Percentiles rank a stretch among this genome's conserved stretches.
Evolutionary conservation across 2,888 invertebrate species (phyloP).

Genomic region (Halocaridina rubra): DNA sequence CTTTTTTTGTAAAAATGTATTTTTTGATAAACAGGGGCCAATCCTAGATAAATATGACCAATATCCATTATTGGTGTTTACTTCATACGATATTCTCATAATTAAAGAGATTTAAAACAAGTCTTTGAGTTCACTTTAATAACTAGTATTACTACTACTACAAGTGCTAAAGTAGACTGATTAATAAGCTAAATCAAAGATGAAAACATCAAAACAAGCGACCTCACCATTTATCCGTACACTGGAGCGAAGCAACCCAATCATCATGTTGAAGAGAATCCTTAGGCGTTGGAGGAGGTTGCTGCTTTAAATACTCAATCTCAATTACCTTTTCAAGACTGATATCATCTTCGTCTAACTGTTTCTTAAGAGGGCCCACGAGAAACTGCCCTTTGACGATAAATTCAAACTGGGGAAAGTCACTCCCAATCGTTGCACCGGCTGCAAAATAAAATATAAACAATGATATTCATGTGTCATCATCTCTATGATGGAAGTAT

Average conservation of each 20-base stretch:
- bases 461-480: too few species aligned
- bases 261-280: slow-evolving; percentile 59
- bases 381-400: slow-evolving; percentile 38
- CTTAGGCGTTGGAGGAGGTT: slow-evolving; percentile 52
- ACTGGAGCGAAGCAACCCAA: slow-evolving; percentile 47
- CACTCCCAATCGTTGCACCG: neutral
- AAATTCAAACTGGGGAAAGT: slow-evolving; percentile 38
- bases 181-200: too few species aligned
- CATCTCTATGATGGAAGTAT: too few species aligned
- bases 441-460: neutral
- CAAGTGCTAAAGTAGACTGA: too few species aligned
- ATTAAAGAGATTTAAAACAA: too few species aligned
- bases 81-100: neutral
- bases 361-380: neutral
- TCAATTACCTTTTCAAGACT: slow-evolving; percentile 34
- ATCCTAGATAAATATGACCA: too few species aligned
- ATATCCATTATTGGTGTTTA: neutral
- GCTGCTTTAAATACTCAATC: slow-evolving; percentile 50
- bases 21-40: too few species aligned
- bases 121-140: too few species aligned
- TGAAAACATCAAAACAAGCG: too few species aligned
- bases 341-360: slow-evolving; percentile 16
- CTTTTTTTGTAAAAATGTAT: too few species aligned
- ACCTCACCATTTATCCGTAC: slow-evolving; percentile 33
- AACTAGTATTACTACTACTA: too few species aligned